These are phyloP conservation scores for Spongilla lacustris DNA, from an alignment of 37 sponge, comb jelly and placozoan genomes.

Conservation along the genomic window DNA sequence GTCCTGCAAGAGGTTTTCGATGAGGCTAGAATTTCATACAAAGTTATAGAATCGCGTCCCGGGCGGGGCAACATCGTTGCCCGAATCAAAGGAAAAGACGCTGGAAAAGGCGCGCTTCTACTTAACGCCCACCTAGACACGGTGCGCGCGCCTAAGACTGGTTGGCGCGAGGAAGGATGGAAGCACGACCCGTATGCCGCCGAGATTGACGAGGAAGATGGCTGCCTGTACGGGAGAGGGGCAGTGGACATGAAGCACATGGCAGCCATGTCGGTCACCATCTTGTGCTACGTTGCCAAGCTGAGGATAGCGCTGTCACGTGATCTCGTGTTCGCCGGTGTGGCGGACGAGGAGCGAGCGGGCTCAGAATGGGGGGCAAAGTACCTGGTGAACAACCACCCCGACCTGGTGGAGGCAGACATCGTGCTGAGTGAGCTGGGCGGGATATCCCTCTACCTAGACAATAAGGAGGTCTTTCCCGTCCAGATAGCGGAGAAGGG, in stretches of 20 bases:
- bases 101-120: conserved; percentile 58
- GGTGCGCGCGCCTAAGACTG: conserved; percentile 77
- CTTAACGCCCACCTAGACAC: conserved; percentile 85
- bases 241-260: conserved; percentile 89
- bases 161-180: conserved; percentile 85
- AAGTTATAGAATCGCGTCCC: conserved; percentile 66
- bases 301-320: conserved; percentile 50
- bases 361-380: conserved; percentile 66
- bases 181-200: conserved; percentile 80
- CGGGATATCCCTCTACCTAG: conserved; percentile 57
- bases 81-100: conserved; percentile 68
- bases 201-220: conserved; percentile 84
- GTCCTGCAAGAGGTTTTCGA: conserved; percentile 56
- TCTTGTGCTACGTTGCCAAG: conserved; percentile 68
- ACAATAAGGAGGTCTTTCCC: conserved; percentile 49
- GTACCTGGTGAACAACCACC: conserved; percentile 74
- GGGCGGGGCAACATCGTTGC: conserved; percentile 87
- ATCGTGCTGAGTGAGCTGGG: conserved; percentile 81
- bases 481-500: conserved; percentile 87
- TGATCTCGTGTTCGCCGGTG: conserved; percentile 84
- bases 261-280: conserved; percentile 76
- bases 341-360: conserved; percentile 78
- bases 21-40: conserved; percentile 61
- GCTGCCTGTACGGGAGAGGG: conserved; percentile 86
- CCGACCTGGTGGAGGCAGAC: conserved; percentile 77